Percentiles rank a stretch among this genome's conserved stretches.
Conservation (phyloP, 2,113 vertebrate species). For the Penelope pileata region DNA sequence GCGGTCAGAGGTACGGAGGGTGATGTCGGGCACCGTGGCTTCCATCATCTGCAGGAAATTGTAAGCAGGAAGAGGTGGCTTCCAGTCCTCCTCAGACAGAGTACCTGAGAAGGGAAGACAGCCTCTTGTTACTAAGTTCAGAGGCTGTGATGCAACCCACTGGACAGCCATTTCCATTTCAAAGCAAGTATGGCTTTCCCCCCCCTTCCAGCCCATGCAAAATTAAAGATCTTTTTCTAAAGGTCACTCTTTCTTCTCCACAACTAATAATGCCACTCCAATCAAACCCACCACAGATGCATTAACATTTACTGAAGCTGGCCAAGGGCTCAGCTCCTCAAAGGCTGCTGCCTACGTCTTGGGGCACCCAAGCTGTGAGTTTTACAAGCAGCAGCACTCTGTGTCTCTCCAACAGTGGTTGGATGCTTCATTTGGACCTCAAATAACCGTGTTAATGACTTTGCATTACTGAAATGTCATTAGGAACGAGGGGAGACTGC, state of each 20-base stretch:
- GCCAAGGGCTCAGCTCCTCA: not conserved
- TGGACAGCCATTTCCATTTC: not conserved
- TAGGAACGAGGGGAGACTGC: not conserved
- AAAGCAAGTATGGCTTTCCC: accelerated
- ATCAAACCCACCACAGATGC: not conserved
- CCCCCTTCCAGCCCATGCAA: not conserved
- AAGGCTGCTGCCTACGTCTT: not conserved
- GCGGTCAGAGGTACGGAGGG: not conserved
- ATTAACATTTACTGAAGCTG: not conserved
- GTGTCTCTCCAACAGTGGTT: too few relatives aligned
- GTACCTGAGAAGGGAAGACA: conserved; percentile 70
- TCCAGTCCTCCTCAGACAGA: conserved; percentile 84
- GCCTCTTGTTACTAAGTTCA: not conserved
- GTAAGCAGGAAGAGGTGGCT: conserved; percentile 82
- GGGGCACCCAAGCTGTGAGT: not conserved
- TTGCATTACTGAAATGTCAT: too few relatives aligned
- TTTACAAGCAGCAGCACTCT: not conserved
- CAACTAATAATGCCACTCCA: not conserved
- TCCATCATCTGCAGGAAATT: conserved; percentile 92
- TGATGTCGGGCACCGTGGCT: conserved; percentile 43
- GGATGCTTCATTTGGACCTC: not conserved
- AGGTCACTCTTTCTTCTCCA: not conserved
- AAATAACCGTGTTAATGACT: not conserved
- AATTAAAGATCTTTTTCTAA: not conserved
- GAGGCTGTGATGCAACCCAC: not conserved